Conservation (phyloP, 1,140 invertebrate genomes). For the Doryteuthis pealeii region DNA sequence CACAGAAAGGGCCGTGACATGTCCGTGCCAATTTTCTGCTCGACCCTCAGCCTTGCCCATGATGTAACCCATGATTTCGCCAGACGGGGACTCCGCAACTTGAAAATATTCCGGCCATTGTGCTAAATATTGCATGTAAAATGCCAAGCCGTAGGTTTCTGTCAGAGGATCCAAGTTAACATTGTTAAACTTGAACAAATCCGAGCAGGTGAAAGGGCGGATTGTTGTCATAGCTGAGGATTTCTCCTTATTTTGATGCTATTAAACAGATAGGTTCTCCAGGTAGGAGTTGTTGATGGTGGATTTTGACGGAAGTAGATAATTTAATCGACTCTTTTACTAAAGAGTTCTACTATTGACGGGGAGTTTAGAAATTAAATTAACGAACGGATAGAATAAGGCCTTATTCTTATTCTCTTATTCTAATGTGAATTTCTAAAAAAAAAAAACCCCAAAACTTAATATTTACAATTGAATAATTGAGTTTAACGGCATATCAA, state of each 20-base stretch:
- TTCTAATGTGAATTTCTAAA: no score
- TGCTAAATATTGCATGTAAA: conserved; percentile 96
- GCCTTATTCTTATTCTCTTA: no score
- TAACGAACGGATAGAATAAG: no score
- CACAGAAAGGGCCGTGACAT: conserved; percentile 97
- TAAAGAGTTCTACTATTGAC: no score
- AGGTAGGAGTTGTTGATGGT: no score
- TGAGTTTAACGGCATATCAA: no score
- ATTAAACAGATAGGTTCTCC: no score
- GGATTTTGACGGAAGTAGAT: no score
- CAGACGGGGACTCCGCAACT: conserved; percentile 90
- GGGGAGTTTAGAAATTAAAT: no score
- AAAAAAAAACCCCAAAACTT: no score
- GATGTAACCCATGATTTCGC: conserved; percentile 98
- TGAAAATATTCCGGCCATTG: conserved; percentile 99
- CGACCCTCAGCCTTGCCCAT: conserved; percentile 98
- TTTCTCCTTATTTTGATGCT: not conserved
- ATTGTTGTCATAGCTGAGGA: conserved; percentile 79
- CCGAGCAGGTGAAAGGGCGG: conserved; percentile 88
- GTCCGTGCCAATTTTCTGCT: conserved; percentile 96
- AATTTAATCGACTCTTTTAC: no score
- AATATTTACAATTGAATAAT: no score
- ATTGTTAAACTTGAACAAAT: conserved; percentile 94
- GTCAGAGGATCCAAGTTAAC: conserved; percentile 63
- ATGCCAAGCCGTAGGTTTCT: conserved; percentile 74